phyloP scores from a whole-genome alignment of 2,797 vertebrate species.

The Babyrousa celebensis region DNA sequence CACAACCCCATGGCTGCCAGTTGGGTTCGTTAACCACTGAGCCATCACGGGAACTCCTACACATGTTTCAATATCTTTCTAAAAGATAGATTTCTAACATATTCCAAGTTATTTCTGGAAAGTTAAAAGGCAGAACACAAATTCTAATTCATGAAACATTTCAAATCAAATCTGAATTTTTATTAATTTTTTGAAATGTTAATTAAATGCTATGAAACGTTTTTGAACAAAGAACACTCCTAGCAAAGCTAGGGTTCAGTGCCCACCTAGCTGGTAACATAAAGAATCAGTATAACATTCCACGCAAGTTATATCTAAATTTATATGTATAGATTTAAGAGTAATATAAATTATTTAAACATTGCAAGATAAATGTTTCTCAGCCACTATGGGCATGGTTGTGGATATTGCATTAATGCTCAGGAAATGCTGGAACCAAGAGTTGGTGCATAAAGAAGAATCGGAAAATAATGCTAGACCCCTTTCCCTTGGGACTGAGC shows the following conservation, averaged over 20 bases:
- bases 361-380: background rate
- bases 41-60: no score
- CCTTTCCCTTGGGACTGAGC: no score
- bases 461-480: background rate
- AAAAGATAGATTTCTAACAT: conserved; percentile 22
- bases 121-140: background rate
- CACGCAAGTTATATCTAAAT: background rate
- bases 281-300: background rate
- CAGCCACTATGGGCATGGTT: accelerated
- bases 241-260: background rate
- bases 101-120: background rate
- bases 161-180: conserved; percentile 8
- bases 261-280: background rate
- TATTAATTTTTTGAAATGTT: background rate
- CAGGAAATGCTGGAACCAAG: background rate
- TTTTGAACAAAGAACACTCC: background rate
- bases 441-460: background rate
- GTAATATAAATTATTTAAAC: background rate
- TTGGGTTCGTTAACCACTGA: no score
- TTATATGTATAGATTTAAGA: background rate
- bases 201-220: background rate
- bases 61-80: background rate
- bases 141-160: background rate
- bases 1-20: no score
- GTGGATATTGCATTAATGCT: background rate